Conservation (phyloP, 2,888 invertebrate genomes). For the Norana najaformis region DNA sequence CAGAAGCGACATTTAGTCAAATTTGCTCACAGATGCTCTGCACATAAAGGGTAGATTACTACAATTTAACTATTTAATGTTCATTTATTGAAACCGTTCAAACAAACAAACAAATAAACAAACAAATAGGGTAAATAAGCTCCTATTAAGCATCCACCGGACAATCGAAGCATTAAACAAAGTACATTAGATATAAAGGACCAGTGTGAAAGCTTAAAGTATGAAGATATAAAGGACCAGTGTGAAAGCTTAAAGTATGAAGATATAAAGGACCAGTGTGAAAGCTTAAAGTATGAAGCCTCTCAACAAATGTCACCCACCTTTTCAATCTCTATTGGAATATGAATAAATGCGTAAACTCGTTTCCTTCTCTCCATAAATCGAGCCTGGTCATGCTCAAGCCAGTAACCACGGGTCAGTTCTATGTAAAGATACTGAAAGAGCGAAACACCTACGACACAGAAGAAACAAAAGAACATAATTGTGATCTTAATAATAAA, state of each 20-base stretch:
- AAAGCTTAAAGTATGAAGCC: neutral
- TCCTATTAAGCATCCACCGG: neutral
- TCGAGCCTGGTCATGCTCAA: conserved; percentile 92
- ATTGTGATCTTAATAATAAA: neutral
- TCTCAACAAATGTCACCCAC: conserved; percentile 46
- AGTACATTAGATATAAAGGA: neutral
- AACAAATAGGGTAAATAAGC: no score
- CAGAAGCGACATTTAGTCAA: neutral
- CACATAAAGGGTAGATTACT: no score
- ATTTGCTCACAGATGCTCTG: neutral
- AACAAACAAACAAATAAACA: no score
- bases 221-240: neutral
- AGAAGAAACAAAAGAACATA: neutral
- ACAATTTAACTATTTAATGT: neutral
- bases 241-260: neutral
- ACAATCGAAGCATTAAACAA: neutral
- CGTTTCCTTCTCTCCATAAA: conserved; percentile 89
- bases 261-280: neutral
- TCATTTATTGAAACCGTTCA: no score
- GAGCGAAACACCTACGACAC: conserved; percentile 35
- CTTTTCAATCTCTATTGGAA: conserved; percentile 77
- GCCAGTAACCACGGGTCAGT: conserved; percentile 85
- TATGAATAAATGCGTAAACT: conserved; percentile 94
- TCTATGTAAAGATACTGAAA: conserved; percentile 68
- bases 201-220: neutral